phyloP scores from a whole-genome alignment of 2,888 invertebrate species.

The Panzeria rudis region DNA sequence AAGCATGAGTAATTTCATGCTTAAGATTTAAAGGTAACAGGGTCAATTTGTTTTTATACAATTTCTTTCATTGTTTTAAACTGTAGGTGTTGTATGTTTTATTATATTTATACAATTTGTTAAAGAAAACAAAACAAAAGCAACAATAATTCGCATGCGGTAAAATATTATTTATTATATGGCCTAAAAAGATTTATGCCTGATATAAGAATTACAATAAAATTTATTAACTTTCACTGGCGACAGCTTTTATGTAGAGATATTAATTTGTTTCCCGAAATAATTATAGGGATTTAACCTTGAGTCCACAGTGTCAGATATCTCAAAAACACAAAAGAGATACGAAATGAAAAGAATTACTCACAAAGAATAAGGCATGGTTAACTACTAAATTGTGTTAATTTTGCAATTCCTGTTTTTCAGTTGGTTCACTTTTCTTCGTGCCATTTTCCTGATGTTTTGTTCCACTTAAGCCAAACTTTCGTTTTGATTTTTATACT shows the following conservation, averaged over 20 bases:
- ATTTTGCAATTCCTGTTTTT: too few relatives aligned
- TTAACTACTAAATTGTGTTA: too few relatives aligned
- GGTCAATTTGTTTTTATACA: constrained; percentile 9
- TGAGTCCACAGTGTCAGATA: not conserved
- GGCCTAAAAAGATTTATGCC: constrained; percentile 49
- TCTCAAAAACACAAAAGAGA: not conserved
- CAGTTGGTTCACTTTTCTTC: too few relatives aligned
- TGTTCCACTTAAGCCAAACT: too few relatives aligned
- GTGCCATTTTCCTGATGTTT: too few relatives aligned
- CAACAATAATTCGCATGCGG: not conserved
- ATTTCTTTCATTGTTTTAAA: constrained; percentile 26
- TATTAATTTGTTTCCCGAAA: constrained; percentile 34
- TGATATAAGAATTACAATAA: constrained; percentile 37
- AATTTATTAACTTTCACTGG: constrained; percentile 59
- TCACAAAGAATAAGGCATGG: too few relatives aligned
- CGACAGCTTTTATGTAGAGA: constrained; percentile 30
- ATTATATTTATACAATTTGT: not conserved
- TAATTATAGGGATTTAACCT: constrained; percentile 15
- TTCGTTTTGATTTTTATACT: too few relatives aligned
- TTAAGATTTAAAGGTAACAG: constrained; percentile 42
- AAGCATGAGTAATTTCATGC: constrained; percentile 57
- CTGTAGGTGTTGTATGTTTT: constrained; percentile 19
- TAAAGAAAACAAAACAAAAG: not conserved
- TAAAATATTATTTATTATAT: constrained; percentile 57
- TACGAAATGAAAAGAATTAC: not conserved